phyloP scores from a whole-genome alignment of 2,888 invertebrate genomes.

The Coenonympha glycerion region DNA sequence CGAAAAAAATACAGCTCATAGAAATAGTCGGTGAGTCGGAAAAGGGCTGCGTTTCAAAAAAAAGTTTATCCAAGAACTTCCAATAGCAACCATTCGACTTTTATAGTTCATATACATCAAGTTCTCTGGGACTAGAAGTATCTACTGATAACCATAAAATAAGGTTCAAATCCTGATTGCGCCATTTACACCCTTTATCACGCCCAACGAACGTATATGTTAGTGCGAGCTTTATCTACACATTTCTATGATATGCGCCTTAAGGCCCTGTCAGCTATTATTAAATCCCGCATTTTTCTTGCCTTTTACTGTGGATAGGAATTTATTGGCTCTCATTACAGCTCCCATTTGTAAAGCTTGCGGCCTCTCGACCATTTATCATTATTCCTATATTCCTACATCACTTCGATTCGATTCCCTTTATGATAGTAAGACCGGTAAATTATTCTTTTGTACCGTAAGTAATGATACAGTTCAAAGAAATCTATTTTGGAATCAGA shows the following conservation, averaged over 20 bases:
- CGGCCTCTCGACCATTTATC: conserved; percentile 21
- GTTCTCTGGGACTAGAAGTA: conserved; percentile 1
- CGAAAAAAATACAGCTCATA: too few relatives aligned
- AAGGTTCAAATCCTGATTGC: conserved; percentile 14
- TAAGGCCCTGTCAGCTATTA: conserved; percentile 8
- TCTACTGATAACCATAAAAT: conserved; percentile 16
- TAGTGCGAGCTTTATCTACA: conserved; percentile 17
- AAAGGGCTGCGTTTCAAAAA: too few relatives aligned
- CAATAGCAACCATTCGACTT: not conserved
- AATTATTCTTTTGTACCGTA: not conserved
- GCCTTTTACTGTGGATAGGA: conserved; percentile 16
- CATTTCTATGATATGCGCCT: conserved; percentile 6
- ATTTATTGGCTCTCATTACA: conserved; percentile 24
- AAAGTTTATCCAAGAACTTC: too few relatives aligned
- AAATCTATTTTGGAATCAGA: too few relatives aligned
- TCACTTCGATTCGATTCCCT: conserved; percentile 4
- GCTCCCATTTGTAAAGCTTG: conserved; percentile 16
- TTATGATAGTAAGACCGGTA: not conserved
- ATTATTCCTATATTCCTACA: too few relatives aligned
- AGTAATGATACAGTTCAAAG: not conserved
- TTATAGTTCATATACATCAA: not conserved
- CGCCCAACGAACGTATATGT: conserved; percentile 15
- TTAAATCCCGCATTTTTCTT: conserved; percentile 22
- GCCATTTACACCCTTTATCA: conserved; percentile 20
- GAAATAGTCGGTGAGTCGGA: not conserved